phyloP scores from a whole-genome alignment of 1,140 invertebrate species.

The Halyomorpha halys region DNA sequence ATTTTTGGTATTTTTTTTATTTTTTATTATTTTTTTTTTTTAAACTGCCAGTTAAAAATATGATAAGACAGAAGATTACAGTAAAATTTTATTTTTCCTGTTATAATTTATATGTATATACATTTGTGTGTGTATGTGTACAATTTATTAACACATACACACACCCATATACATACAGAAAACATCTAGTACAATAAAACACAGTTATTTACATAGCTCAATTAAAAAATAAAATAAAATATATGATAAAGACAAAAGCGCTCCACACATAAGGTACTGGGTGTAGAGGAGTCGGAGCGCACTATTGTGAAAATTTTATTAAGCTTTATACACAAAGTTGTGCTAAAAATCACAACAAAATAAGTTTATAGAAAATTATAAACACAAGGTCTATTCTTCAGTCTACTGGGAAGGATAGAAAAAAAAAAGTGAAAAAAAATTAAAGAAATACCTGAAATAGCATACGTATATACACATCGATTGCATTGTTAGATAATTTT shows the following conservation, averaged over 20 bases:
- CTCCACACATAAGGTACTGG: too few species aligned
- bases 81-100: conserved; percentile 14
- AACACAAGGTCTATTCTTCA: conserved; percentile 5
- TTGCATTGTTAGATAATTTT: too few species aligned
- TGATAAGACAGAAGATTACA: conserved; percentile 18
- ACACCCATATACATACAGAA: conserved; percentile 5
- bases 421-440: neutral
- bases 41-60: conserved; percentile 1
- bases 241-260: neutral
- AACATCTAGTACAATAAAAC: conserved; percentile 13
- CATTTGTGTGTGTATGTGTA: too few species aligned
- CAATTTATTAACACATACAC: too few species aligned
- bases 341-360: conserved; percentile 13
- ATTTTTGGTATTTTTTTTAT: neutral
- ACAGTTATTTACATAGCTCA: conserved; percentile 14
- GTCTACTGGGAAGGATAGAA: conserved; percentile 5
- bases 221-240: conserved; percentile 14
- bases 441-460: conserved; percentile 5
- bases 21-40: conserved; percentile 1
- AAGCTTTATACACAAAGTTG: conserved; percentile 16
- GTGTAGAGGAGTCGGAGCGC: too few species aligned
- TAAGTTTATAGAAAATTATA: conserved; percentile 9
- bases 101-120: neutral
- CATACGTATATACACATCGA: neutral
- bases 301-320: conserved; percentile 1